These are phyloP conservation scores for Chrysolina haemoptera DNA, from an alignment of 2,888 invertebrate species.

Conservation along the genomic window DNA sequence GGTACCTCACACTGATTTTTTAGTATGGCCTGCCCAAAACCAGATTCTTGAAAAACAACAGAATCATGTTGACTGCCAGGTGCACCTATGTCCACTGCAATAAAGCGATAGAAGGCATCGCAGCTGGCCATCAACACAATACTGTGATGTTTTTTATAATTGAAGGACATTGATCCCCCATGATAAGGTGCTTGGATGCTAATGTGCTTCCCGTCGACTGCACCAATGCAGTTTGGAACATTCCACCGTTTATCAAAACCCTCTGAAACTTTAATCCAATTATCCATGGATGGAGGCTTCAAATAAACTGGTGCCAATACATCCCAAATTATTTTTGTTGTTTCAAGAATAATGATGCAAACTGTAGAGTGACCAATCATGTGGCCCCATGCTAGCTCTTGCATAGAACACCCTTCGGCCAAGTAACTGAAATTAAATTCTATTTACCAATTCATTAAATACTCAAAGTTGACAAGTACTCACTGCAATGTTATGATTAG, in stretches of 20 bases:
- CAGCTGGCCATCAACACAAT: conserved; percentile 42
- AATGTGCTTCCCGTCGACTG: conserved; percentile 58
- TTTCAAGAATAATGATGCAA: conserved; percentile 51
- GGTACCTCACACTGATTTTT: conserved; percentile 23
- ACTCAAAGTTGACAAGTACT: conserved; percentile 21
- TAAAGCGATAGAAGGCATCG: conserved; percentile 46
- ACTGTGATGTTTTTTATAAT: conserved; percentile 53
- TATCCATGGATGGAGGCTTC: conserved; percentile 19
- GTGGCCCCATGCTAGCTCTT: conserved; percentile 46
- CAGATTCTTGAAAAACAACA: conserved; percentile 29
- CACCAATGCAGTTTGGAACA: conserved; percentile 38
- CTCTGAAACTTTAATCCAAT: conserved; percentile 31
- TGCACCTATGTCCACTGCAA: conserved; percentile 44
- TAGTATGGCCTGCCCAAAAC: conserved; percentile 32
- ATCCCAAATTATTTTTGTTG: conserved; percentile 55
- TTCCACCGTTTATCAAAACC: conserved; percentile 47
- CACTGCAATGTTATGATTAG: conserved; percentile 31
- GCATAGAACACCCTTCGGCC: conserved; percentile 48
- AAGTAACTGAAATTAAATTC: conserved; percentile 44
- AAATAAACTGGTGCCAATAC: conserved; percentile 35
- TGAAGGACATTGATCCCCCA: conserved; percentile 55
- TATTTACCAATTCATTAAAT: conserved; percentile 13
- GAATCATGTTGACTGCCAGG: conserved; percentile 36
- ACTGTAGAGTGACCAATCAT: conserved; percentile 56
- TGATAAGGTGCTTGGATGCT: conserved; percentile 53